Evolutionary conservation across 1,140 invertebrate genomes (phyloP), one percentile per base, ranked within the genome.

Genomic region (Ectropis grisescens): DNA sequence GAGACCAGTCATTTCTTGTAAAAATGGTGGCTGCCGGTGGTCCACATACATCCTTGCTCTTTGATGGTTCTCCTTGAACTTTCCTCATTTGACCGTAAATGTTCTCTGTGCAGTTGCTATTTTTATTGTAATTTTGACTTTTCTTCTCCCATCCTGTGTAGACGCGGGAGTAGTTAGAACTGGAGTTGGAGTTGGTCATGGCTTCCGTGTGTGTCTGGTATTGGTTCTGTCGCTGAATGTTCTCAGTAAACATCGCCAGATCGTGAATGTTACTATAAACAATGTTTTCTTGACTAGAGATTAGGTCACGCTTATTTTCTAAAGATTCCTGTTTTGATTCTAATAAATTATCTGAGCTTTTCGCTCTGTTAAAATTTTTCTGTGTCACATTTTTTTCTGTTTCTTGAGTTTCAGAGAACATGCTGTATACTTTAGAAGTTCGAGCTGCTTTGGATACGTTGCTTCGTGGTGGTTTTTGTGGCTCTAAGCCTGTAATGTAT

Each of bases 1-100:
- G 75, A 79, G 78, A 71, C 81, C 81, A 83, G 68, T 83, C 81
- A 80, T 81, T 83, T 76, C 81, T 59, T 44, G 76, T 82, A 71
- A 83, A 83, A 79, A 81, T 82, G 65, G 78, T 81, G 64, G 80
- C 78, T 75, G 75, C 76, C 68, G 75, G 67, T 59, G 68, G 67
- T 42, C 55, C 35, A 35, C 66, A 71, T 27, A 56, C 60, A 58
- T 76, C 69, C 34, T 43, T 30, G 47, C 66, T 68, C 33, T 71
- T 66, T 46, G 71, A 68, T 43, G 67, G 36, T 32, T 81, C 71
- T 22, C 56, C 62, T 33, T 58, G 56, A 28, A 55, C 61, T 28
- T 62, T 67, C 10, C 31, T 62, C 47, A 65, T 62, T 30, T 68
- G 70, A n/a, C 62, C 68, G 35, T 75, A 80, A 30, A 67, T 68